phyloP scores from a whole-genome alignment of 2,888 invertebrate species.

The Diaphora mendica region DNA sequence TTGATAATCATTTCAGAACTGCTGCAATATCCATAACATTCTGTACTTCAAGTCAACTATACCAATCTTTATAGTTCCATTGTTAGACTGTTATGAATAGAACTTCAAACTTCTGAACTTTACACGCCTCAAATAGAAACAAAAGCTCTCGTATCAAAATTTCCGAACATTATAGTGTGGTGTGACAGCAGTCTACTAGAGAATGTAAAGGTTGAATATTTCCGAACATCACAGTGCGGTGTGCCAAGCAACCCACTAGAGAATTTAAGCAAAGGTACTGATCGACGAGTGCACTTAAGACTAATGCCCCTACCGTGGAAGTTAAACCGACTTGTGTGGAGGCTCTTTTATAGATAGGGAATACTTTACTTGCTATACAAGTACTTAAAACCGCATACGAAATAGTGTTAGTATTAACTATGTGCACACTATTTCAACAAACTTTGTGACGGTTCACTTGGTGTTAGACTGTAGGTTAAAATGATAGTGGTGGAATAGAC shows the following conservation, averaged over 20 bases:
- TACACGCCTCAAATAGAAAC: conserved; percentile 3
- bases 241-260: conserved; percentile 14
- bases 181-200: conserved; percentile 19
- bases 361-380: background rate
- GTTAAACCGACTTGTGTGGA: conserved; percentile 7
- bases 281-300: conserved; percentile 23
- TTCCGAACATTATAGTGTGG: conserved; percentile 16
- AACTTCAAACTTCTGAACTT: conserved; percentile 11
- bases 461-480: background rate
- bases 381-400: background rate
- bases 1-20: too few relatives aligned
- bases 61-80: background rate
- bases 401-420: background rate
- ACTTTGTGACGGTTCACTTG: background rate
- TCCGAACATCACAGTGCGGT: conserved; percentile 20
- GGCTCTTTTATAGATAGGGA: background rate
- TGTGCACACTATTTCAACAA: background rate
- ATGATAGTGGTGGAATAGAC: background rate
- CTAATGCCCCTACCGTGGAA: conserved; percentile 21
- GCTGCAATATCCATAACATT: background rate
- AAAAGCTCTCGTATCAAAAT: conserved; percentile 16
- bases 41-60: background rate
- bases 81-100: conserved; percentile 6
- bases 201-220: conserved; percentile 30
- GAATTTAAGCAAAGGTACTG: conserved; percentile 27